Conservation (phyloP, 2,113 vertebrate species). For the Mesocricetus auratus region DNA sequence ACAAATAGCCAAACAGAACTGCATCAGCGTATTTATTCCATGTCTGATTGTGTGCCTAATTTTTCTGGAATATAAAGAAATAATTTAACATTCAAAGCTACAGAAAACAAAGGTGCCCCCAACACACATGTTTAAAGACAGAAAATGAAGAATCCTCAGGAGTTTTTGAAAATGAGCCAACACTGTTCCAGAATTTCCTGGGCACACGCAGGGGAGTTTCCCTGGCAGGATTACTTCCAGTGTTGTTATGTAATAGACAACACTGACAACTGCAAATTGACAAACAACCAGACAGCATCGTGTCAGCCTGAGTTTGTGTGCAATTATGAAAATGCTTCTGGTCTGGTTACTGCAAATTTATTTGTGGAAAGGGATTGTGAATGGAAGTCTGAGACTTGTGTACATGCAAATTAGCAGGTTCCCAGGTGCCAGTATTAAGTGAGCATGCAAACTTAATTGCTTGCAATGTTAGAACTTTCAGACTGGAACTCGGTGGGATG, state of each 20-base stretch:
- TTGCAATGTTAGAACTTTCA: constrained; percentile 38
- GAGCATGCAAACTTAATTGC: constrained; percentile 57
- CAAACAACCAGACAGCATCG: background rate
- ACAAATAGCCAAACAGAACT: background rate
- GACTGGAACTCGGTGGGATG: background rate
- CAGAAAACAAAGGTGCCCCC: background rate
- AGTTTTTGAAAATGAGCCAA: constrained; percentile 48
- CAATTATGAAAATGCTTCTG: background rate
- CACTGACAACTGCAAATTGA: constrained; percentile 40
- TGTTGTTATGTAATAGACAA: constrained; percentile 62
- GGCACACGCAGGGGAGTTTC: background rate
- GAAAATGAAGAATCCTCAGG: background rate
- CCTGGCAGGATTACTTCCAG: background rate
- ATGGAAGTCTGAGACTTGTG: background rate
- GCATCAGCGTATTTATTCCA: background rate
- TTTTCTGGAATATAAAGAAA: background rate
- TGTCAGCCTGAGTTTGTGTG: constrained; percentile 8
- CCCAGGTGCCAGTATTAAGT: constrained; percentile 51
- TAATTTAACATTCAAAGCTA: background rate
- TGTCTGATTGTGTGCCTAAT: background rate
- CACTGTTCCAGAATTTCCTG: background rate
- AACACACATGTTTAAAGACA: background rate
- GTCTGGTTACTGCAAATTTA: constrained; percentile 11
- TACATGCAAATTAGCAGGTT: constrained; percentile 45
- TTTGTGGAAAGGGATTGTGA: constrained; percentile 55